phyloP scores from a whole-genome alignment of 2,888 invertebrate species.

The Tetragnatha montana region DNA sequence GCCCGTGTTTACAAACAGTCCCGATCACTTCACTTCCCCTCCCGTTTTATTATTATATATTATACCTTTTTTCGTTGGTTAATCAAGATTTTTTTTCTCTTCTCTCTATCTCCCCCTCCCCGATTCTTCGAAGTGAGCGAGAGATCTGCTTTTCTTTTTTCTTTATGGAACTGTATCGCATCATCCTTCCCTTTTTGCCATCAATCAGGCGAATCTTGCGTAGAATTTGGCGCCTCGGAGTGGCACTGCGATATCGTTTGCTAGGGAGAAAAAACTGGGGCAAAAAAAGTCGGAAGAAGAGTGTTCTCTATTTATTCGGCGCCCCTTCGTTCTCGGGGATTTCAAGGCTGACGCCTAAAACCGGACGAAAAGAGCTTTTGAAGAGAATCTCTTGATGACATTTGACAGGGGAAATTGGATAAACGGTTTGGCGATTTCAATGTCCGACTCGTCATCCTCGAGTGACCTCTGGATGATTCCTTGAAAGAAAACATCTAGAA shows the following conservation, averaged over 20 bases:
- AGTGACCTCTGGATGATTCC: too few species aligned
- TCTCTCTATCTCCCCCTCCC: not conserved
- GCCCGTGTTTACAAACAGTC: slow-evolving; percentile 50
- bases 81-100: not conserved
- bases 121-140: not conserved
- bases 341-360: not conserved
- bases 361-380: not conserved
- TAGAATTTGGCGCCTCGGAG: slow-evolving; percentile 39
- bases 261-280: not conserved
- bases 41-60: not conserved
- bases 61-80: slow-evolving; percentile 11
- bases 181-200: slow-evolving; percentile 24
- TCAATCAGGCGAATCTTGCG: slow-evolving; percentile 42
- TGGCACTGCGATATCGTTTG: not conserved
- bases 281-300: not conserved
- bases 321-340: not conserved
- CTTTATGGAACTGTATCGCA: not conserved
- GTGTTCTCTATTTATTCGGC: not conserved
- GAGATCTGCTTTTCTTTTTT: not conserved
- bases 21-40: not conserved
- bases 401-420: too few species aligned
- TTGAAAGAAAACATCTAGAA: too few species aligned
- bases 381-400: too few species aligned
- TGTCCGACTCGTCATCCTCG: too few species aligned
- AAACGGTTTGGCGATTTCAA: too few species aligned